Base-by-base conservation (phyloP, 2,797 vertebrate species). In the Sebastes steindachneri region DNA sequence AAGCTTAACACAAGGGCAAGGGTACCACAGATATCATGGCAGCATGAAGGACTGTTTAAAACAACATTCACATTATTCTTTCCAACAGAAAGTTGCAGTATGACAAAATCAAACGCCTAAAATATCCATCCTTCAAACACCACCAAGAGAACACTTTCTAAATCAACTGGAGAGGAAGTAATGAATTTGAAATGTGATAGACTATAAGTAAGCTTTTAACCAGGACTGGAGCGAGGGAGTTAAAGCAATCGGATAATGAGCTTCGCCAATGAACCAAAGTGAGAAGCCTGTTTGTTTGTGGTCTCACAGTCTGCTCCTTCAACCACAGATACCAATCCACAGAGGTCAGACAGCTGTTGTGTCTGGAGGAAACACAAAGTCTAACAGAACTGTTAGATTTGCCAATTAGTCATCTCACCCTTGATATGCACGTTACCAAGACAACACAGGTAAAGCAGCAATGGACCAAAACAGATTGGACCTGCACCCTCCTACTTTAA, bases 1-100 rank as follows among this genome's bases (percentile, higher is more conserved):
- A 58, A 60, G 41, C 62, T 58, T 68, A 66, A 75, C 68, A 73
- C 57, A 83, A 77, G 68, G 62, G 10, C 4, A 73, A 71, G 33
- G 4, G 70, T 53, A 60, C 75, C 68, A n/a, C 10, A 33, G 21
- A 37, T 41, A 9, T 58, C 45, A 58, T 19, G 5, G 25, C 29
- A 29, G 26, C 10, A 28, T 67, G 5, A 29, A 29, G 17, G 23
- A 48, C 23, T 7, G 17, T 26, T 41, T 9, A 11, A 2, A 53
- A 31, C 26, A 15, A 12, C 2, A 48, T 28, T 28, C 19, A 21
- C 65, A 54, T 68, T 31, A 9, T 1, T 33, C 1, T n/a, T 14
- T 54, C 26, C 6, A 62, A 35, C 23, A 23, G 29, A 28, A 65
- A 28, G 53, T 2, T 37, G 31, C 14, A 21, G 28, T 1, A 23